Percentiles rank a stretch among this genome's conserved stretches.
Conservation (phyloP, 2,113 vertebrate species). For the Platysteira castanea region DNA sequence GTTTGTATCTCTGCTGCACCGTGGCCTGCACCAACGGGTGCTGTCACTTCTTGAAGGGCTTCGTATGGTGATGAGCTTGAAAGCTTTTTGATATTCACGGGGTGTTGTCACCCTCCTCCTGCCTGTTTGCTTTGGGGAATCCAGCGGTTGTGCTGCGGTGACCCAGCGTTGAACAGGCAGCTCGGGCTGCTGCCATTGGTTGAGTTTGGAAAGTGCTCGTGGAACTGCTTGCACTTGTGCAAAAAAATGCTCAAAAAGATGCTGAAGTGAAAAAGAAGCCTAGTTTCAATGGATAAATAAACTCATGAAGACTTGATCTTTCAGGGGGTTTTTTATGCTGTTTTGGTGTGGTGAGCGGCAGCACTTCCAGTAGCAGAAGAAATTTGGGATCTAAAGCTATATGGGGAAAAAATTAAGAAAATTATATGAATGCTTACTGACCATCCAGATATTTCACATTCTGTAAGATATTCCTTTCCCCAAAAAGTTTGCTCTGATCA, state of each 20-base stretch:
- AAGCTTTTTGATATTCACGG: slow-evolving; percentile 6
- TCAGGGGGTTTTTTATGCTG: neutral
- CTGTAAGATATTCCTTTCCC: neutral
- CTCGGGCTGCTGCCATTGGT: neutral
- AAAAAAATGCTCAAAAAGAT: neutral
- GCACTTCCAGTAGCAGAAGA: neutral
- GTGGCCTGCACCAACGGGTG: neutral
- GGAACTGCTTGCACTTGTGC: neutral
- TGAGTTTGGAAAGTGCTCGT: neutral
- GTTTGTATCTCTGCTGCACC: neutral
- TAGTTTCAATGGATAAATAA: neutral
- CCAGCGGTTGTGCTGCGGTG: neutral
- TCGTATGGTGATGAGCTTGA: neutral
- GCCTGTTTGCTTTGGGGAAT: slow-evolving; percentile 12
- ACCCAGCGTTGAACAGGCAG: neutral
- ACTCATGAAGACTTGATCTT: neutral
- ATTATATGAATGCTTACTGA: neutral
- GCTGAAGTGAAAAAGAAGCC: neutral
- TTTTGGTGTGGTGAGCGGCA: neutral
- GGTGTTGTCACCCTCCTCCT: neutral
- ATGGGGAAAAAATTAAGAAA: neutral
- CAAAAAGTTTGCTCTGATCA: neutral
- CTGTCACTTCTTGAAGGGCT: neutral
- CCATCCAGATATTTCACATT: neutral
- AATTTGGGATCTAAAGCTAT: too few species aligned